Evolutionary conservation across 2,797 vertebrate genomes (phyloP).

Genomic region (Mastacembelus armatus): DNA sequence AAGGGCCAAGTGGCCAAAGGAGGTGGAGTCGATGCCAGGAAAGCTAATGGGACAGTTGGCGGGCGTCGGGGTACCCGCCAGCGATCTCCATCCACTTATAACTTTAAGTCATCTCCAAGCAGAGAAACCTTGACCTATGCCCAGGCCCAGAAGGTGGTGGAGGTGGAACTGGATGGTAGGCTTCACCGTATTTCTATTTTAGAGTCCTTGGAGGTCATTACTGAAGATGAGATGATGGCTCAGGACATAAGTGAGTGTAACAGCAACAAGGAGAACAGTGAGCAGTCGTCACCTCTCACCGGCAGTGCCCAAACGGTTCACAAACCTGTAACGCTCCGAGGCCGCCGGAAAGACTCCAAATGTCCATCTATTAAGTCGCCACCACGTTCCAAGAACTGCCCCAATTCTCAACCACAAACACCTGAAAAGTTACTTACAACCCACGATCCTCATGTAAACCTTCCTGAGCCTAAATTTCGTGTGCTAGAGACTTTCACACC

Average conservation of each 20-base stretch:
- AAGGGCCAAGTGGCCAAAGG: constrained; percentile 86
- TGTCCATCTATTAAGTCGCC: constrained; percentile 82
- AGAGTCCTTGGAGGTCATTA: constrained; percentile 93
- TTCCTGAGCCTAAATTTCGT: constrained; percentile 92
- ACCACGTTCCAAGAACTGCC: constrained; percentile 77
- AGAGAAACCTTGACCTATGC: constrained; percentile 93
- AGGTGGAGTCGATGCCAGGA: constrained; percentile 69
- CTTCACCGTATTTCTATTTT: constrained; percentile 97
- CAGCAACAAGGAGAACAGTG: constrained; percentile 98
- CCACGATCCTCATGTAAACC: constrained; percentile 64
- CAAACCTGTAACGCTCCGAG: constrained; percentile 83
- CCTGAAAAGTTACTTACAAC: constrained; percentile 83
- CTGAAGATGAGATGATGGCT: constrained; percentile 95
- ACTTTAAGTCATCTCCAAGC: constrained; percentile 90
- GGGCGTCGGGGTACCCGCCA: constrained; percentile 81
- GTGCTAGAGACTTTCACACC: constrained; percentile 84
- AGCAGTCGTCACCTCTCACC: constrained; percentile 86
- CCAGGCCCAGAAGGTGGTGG: constrained; percentile 95
- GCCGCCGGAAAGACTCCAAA: constrained; percentile 90
- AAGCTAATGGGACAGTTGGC: constrained; percentile 82
- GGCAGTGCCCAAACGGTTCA: constrained; percentile 82
- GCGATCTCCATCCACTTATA: constrained; percentile 92
- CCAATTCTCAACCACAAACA: constrained; percentile 66
- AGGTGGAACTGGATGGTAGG: constrained; percentile 96
- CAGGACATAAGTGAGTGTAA: constrained; percentile 98